These are phyloP conservation scores for Eupithecia dodoneata DNA, from an alignment of 2,888 invertebrate species.

Conservation along the genomic window DNA sequence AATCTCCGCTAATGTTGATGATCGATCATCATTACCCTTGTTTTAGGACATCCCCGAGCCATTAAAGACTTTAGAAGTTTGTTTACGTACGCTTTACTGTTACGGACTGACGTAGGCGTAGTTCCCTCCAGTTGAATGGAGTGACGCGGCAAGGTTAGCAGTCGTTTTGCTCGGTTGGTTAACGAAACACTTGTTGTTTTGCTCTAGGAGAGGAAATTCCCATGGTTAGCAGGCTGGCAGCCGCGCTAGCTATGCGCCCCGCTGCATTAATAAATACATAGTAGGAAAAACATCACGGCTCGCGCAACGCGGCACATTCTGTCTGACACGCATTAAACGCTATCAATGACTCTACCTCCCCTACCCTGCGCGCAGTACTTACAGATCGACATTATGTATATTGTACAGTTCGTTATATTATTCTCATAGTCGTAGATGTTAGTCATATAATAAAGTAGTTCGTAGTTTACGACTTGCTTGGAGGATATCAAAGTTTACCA, in stretches of 20 bases:
- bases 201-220: constrained; percentile 57
- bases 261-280: constrained; percentile 43
- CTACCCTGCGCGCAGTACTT: neutral
- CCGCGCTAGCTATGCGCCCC: constrained; percentile 39
- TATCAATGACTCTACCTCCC: constrained; percentile 12
- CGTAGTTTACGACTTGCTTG: neutral
- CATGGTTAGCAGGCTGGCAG: constrained; percentile 37
- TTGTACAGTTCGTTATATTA: neutral
- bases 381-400: neutral
- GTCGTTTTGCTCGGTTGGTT: constrained; percentile 28
- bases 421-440: neutral
- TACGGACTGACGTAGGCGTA: constrained; percentile 31
- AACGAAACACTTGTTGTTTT: constrained; percentile 34
- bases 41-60: constrained; percentile 5
- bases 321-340: constrained; percentile 13
- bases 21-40: neutral
- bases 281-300: constrained; percentile 55
- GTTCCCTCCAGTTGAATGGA: constrained; percentile 43
- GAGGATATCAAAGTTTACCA: neutral
- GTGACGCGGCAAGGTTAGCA: constrained; percentile 41
- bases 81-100: constrained; percentile 43
- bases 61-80: constrained; percentile 28
- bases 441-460: neutral
- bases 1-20: constrained; percentile 11
- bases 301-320: constrained; percentile 31